These are phyloP conservation scores for Lucilia cuprina DNA, from an alignment of 1,140 invertebrate genomes.

Conservation along the genomic window DNA sequence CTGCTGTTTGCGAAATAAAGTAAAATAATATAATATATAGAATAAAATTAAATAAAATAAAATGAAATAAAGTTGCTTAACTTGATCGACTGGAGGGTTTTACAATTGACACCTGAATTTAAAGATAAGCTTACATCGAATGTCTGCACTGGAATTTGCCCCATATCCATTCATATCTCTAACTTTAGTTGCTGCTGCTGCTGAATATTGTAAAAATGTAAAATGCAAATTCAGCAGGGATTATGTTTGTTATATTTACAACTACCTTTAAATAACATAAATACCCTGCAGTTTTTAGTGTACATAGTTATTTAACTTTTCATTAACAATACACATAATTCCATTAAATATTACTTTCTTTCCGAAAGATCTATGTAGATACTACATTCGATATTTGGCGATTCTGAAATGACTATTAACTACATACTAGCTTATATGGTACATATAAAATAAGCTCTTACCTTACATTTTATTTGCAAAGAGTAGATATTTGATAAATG, in stretches of 20 bases:
- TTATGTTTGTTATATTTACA: background rate
- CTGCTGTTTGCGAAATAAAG: background rate
- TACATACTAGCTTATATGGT: too few relatives aligned
- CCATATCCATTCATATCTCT: background rate
- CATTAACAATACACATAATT: too few relatives aligned
- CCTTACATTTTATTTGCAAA: too few relatives aligned
- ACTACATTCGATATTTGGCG: too few relatives aligned
- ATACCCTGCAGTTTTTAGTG: too few relatives aligned
- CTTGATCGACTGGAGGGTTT: constrained; percentile 5
- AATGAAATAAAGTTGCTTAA: background rate
- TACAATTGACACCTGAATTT: constrained; percentile 14
- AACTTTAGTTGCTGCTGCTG: background rate
- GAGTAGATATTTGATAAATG: too few relatives aligned
- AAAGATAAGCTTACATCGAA: background rate
- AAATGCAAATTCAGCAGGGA: background rate
- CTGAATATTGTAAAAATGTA: background rate
- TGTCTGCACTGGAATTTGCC: background rate
- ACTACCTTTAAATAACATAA: background rate
- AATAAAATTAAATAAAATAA: background rate
- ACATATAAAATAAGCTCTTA: too few relatives aligned
- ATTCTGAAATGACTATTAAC: too few relatives aligned
- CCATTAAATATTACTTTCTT: too few relatives aligned
- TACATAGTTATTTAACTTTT: too few relatives aligned
- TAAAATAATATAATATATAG: background rate
- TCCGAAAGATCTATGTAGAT: too few relatives aligned